Evolutionary conservation across 2,113 vertebrate species (phyloP).

Genomic region (Tetrao urogallus): DNA sequence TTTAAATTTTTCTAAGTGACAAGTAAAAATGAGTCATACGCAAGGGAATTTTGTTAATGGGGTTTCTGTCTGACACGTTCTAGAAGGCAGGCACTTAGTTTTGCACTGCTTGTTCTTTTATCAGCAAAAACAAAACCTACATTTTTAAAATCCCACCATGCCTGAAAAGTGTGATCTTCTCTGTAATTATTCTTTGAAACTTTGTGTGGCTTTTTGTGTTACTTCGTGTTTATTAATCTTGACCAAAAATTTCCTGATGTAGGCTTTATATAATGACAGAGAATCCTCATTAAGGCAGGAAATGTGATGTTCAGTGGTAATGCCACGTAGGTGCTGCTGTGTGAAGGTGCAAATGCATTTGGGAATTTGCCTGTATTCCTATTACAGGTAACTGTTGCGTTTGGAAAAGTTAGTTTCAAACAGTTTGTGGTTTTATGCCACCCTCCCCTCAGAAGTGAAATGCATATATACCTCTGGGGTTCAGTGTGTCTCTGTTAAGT

Average conservation of each 20-base stretch:
- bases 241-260: background rate
- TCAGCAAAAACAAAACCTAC: background rate
- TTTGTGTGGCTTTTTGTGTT: background rate
- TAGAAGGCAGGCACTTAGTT: constrained; percentile 43
- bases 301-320: background rate
- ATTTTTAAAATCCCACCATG: background rate
- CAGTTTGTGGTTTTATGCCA: background rate
- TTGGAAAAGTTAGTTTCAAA: background rate
- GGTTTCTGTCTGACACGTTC: constrained; percentile 4
- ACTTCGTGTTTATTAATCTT: constrained; percentile 1
- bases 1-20: background rate
- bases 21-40: constrained; percentile 31
- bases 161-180: background rate
- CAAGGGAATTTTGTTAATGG: constrained; percentile 30
- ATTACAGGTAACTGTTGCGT: background rate
- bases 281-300: background rate
- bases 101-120: constrained; percentile 4
- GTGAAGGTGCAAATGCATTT: background rate
- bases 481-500: background rate
- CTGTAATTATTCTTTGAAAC: background rate
- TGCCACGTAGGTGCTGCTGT: rapidly evolving
- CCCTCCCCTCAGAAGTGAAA: background rate
- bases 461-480: background rate
- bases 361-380: background rate
- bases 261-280: background rate